Evolutionary conservation across 1,140 invertebrate genomes (phyloP).

Genomic region (Drosophila navojoa): DNA sequence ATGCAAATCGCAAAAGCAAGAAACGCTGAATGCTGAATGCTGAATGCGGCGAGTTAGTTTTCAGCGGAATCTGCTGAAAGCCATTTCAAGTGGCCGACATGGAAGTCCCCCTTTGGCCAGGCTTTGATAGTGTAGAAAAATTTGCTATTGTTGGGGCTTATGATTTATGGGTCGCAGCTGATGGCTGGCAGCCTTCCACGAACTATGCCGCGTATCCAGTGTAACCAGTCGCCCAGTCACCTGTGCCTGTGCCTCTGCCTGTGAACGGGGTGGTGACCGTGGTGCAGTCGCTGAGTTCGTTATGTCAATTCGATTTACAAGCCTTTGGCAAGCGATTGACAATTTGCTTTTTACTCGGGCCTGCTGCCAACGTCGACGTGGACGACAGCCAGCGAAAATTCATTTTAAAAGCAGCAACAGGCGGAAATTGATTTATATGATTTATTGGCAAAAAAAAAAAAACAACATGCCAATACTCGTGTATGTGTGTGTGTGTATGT

Average conservation of each 20-base stretch:
- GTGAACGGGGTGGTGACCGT: constrained; percentile 8
- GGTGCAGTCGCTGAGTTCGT: constrained; percentile 62
- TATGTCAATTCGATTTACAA: constrained; percentile 79
- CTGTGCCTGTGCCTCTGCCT: constrained; percentile 23
- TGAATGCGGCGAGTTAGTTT: constrained; percentile 27
- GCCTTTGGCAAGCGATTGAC: constrained; percentile 74
- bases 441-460: constrained; percentile 66
- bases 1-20: constrained; percentile 63
- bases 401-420: constrained; percentile 59
- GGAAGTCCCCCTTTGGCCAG: constrained; percentile 8
- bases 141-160: constrained; percentile 63
- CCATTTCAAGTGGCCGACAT: constrained; percentile 44
- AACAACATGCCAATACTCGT: constrained; percentile 20
- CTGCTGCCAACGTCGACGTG: background rate
- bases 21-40: background rate
- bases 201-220: constrained; percentile 34
- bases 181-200: constrained; percentile 41
- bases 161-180: constrained; percentile 58
- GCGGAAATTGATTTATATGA: constrained; percentile 81
- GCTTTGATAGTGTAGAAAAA: constrained; percentile 32
- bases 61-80: constrained; percentile 56
- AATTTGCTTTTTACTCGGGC: constrained; percentile 53
- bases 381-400: constrained; percentile 44
- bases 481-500: constrained; percentile 35
- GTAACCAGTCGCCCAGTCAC: constrained; percentile 27